These are phyloP conservation scores for Pardalotus punctatus DNA, from an alignment of 2,113 vertebrate genomes.

Conservation along the genomic window DNA sequence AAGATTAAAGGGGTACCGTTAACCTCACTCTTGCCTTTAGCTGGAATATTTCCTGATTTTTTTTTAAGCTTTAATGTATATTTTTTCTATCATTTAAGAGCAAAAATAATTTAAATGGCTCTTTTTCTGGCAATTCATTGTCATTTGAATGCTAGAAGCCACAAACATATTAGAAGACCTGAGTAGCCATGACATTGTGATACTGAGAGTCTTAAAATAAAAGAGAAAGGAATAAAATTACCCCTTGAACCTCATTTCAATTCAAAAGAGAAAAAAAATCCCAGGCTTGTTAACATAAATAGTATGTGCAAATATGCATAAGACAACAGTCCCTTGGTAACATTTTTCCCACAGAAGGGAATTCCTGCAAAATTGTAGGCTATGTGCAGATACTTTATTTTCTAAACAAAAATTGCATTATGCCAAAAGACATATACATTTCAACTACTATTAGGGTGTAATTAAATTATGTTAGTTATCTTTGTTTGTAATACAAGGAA, in stretches of 20 bases:
- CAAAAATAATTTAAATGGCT: not conserved
- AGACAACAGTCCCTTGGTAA: conserved; percentile 52
- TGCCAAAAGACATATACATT: conserved; percentile 47
- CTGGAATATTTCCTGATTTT: conserved; percentile 16
- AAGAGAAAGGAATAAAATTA: conserved; percentile 15
- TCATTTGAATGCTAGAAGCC: not conserved
- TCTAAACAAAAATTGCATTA: conserved; percentile 64
- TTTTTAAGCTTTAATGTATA: not conserved
- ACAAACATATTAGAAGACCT: not conserved
- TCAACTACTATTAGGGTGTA: conserved; percentile 41
- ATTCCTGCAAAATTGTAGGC: conserved; percentile 47
- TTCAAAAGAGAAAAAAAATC: conserved; percentile 26
- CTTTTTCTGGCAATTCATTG: not conserved
- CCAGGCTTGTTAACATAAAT: conserved; percentile 50
- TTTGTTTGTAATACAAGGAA: conserved; percentile 53
- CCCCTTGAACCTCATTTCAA: not conserved
- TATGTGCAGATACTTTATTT: conserved; percentile 41
- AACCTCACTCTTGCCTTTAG: conserved; percentile 46
- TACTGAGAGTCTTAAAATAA: not conserved
- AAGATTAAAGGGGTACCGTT: conserved; percentile 32
- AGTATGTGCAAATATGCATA: conserved; percentile 51
- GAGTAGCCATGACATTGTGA: not conserved
- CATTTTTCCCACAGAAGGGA: conserved; percentile 53
- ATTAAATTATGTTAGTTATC: conserved; percentile 51
- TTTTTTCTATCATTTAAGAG: conserved; percentile 15